Conservation (phyloP, 2,888 invertebrate species). For the Diarsia mendica region DNA sequence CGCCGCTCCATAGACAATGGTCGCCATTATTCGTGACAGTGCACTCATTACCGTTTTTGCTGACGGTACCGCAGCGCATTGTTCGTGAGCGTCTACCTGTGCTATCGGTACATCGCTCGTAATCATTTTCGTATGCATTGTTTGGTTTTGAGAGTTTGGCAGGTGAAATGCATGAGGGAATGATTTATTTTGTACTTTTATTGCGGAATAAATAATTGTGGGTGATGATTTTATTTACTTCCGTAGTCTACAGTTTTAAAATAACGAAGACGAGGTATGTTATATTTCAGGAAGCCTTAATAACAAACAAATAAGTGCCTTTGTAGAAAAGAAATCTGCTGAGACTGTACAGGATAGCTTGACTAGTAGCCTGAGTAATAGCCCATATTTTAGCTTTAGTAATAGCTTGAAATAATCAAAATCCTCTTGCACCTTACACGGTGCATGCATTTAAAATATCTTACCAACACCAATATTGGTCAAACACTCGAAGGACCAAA, state of each 20-base stretch:
- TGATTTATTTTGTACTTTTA: conserved; percentile 49
- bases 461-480: neutral
- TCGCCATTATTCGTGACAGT: conserved; percentile 84
- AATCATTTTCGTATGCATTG: conserved; percentile 66
- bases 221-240: conserved; percentile 26
- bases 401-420: neutral
- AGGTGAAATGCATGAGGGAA: conserved; percentile 44
- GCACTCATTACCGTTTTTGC: conserved; percentile 88
- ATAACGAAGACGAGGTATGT: neutral
- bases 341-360: neutral
- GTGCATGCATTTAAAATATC: conserved; percentile 23
- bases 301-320: neutral
- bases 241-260: conserved; percentile 4
- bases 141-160: conserved; percentile 54
- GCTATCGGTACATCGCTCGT: conserved; percentile 76
- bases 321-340: neutral
- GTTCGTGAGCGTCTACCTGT: conserved; percentile 85
- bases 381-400: too few species aligned
- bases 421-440: neutral
- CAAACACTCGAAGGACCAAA: conserved; percentile 8
- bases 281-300: neutral
- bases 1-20: conserved; percentile 84
- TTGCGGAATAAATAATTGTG: neutral
- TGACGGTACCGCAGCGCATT: conserved; percentile 75
- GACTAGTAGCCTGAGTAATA: neutral